Conservation (phyloP, 2,797 vertebrate species). For the Ciconia nigra region DNA sequence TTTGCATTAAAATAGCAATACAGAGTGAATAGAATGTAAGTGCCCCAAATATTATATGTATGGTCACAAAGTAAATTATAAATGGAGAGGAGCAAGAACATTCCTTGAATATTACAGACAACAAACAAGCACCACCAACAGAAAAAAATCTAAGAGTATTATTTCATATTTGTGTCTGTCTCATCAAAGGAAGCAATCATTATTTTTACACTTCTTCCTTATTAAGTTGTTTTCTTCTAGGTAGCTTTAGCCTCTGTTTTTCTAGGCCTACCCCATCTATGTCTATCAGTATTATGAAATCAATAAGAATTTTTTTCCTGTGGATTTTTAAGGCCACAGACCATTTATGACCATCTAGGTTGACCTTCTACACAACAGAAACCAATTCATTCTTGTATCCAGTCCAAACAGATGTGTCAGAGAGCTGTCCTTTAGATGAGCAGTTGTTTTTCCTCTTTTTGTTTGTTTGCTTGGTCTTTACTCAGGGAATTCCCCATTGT, state of each 20-base stretch:
- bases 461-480: not conserved
- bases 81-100: not conserved
- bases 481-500: not conserved
- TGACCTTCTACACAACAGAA: not conserved
- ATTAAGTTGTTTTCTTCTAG: not conserved
- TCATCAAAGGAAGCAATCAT: not conserved
- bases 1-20: conserved; percentile 56
- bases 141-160: not conserved
- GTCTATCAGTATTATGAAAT: not conserved
- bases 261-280: not conserved
- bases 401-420: not conserved
- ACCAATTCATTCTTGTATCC: not conserved
- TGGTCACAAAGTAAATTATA: not conserved
- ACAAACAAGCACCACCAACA: not conserved
- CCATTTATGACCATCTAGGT: not conserved
- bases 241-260: not conserved
- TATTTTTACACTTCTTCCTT: not conserved
- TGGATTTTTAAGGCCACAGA: not conserved
- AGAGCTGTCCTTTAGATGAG: not conserved
- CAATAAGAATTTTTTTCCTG: not conserved
- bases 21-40: not conserved
- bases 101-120: not conserved
- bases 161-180: not conserved
- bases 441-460: not conserved
- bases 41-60: not conserved